Percentiles rank a stretch among this genome's conserved stretches.
These are phyloP conservation scores for Spinus pinus DNA, from an alignment of 2,797 vertebrate species.

Conservation along the genomic window DNA sequence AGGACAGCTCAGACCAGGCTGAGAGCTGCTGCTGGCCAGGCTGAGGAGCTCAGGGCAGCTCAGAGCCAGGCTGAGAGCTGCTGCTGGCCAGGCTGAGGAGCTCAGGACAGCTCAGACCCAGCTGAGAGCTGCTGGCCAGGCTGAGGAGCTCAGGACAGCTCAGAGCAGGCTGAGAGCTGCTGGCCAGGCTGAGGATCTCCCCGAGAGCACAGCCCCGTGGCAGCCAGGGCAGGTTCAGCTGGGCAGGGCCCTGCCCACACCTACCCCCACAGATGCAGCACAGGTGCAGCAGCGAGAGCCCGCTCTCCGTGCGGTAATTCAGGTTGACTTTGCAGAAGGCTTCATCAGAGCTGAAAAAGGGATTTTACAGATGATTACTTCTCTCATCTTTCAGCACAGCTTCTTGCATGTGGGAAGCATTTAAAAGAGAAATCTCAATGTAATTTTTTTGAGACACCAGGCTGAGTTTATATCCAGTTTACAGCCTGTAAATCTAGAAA, in stretches of 20 bases:
- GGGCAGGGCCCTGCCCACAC: background rate
- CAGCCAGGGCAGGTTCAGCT: no score
- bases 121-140: no score
- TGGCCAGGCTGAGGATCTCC: background rate
- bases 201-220: no score
- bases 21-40: no score
- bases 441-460: background rate
- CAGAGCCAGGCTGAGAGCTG: no score
- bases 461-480: background rate
- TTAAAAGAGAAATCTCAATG: background rate
- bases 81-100: no score
- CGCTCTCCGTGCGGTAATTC: constrained; percentile 89
- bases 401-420: constrained; percentile 27
- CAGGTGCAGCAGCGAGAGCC: constrained; percentile 92
- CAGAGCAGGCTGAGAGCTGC: background rate
- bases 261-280: constrained; percentile 91
- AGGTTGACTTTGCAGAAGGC: constrained; percentile 94
- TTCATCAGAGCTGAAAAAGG: constrained; percentile 88
- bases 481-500: background rate
- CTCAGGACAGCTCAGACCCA: no score
- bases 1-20: no score
- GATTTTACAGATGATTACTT: constrained; percentile 39
- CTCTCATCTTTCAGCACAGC: background rate
- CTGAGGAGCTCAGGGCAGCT: no score
- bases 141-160: no score